A percentile compares a stretch with the other conserved stretches of the same genome.
These are phyloP conservation scores for Dipodomys stephensi DNA, from an alignment of 2,113 vertebrate species.

Conservation along the genomic window DNA sequence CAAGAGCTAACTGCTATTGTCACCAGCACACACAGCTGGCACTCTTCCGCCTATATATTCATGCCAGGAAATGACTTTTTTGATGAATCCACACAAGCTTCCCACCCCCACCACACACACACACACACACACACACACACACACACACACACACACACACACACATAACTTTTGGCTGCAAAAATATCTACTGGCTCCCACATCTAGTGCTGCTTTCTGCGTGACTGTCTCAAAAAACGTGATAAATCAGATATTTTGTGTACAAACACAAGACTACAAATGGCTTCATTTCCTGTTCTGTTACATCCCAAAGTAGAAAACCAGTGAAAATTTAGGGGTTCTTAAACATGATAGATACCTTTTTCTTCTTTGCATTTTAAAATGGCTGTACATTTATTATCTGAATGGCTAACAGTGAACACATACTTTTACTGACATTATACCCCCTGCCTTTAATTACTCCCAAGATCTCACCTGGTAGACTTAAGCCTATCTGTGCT, in stretches of 20 bases:
- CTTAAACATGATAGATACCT: neutral
- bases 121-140: too few relatives aligned
- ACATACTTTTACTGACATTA: slow-evolving; percentile 25
- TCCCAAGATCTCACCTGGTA: neutral
- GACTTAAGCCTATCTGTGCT: neutral
- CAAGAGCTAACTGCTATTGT: neutral
- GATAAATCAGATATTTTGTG: slow-evolving; percentile 59
- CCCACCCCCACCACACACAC: too few relatives aligned
- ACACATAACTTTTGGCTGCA: slow-evolving; percentile 31
- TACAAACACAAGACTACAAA: slow-evolving; percentile 35
- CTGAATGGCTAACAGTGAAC: neutral
- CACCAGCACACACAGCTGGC: slow-evolving; percentile 52
- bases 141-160: too few relatives aligned
- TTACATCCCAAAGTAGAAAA: neutral
- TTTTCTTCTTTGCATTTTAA: slow-evolving; percentile 34
- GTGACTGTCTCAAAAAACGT: slow-evolving; percentile 54
- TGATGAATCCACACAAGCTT: slow-evolving; percentile 62
- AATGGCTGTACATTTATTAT: neutral
- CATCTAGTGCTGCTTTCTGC: slow-evolving; percentile 4
- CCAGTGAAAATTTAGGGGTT: slow-evolving; percentile 17
- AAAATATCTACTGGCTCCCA: slow-evolving; percentile 54
- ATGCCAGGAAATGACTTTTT: slow-evolving; percentile 63
- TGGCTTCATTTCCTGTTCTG: slow-evolving; percentile 46
- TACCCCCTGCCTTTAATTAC: slow-evolving; percentile 1
- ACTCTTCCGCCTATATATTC: neutral